Evolutionary conservation across 1,140 invertebrate genomes (phyloP), one percentile per base, ranked within the genome.

Genomic region (Bacillus rossius): DNA sequence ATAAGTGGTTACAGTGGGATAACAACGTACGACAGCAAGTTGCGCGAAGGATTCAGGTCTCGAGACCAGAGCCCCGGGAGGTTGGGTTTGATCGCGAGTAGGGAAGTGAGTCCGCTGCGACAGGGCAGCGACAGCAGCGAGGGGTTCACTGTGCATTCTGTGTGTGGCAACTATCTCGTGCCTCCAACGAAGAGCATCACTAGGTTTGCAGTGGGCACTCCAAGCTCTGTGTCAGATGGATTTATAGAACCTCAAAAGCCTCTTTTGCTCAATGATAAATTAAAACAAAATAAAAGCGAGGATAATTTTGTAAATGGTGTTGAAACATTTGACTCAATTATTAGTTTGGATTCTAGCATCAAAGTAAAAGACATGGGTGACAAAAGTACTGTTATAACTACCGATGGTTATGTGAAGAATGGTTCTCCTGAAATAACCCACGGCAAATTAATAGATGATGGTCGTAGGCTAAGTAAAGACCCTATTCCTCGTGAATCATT

Each of bases 1-100:
- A 89, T 94, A 23, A 93, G 89, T 75, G 92, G 92, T 8, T 95
- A 95, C 70, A 89, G 87, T 0, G 88, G 87, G 64, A 81, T 89
- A 45, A 91, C 85, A 10, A 88, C 88, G 57, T 93, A 93, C 79
- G 86, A 89, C 68, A 87, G 86, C 1, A 86, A 87, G 67, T 72
- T 88, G 20, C 77, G 87, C 34, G 84, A 88, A 70, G 85, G 85
- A 42, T 79, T 81, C 60, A 72, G 81, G 16, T 66, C 66, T 23
- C 20, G 65, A 40, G 59, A 65, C 49, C 54, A 64, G 19, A 67
- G 66, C 49, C 59, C 59, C 1, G 52, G 54, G n/a, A 29, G 42
- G 25, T 14, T 59, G 1, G 55, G 25, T 3, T 23, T 40, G 8
- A 52, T 29, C n/a, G 25, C 23, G 8, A 56, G 55, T 52, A 45